Base-by-base conservation (phyloP, 1,140 invertebrate genomes). In the Probaryconus sp. region DNA sequence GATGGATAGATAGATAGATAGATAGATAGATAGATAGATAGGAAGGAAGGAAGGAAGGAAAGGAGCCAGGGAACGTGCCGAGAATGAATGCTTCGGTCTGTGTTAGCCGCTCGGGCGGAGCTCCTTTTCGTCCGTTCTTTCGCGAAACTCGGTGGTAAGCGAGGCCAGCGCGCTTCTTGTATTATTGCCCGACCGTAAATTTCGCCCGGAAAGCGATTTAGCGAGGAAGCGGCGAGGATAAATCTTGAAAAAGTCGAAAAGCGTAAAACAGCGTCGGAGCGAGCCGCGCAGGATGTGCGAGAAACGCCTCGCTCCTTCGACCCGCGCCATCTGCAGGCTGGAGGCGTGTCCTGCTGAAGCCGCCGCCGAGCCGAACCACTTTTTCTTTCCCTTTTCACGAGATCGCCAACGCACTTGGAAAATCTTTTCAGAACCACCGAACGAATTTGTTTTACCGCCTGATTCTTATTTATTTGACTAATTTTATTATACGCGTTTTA, bases 171-270 rank as follows among this genome's bases (percentile, higher is more conserved):
- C 67, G 69, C 60, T 45, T 72, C 63, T 68, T 77, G 68, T 76
- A 76, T 76, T 76, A 76, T 77, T 77, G 82, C 83, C 76, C 80
- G 80, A 81, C 79, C 85, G 84, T 87, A 87, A 86, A 87, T 87
- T 87, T 82, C 74, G 74, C 71, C 81, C 83, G 83, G 84, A 87
- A 87, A 85, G 81, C 85, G 85, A 87, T 87, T 87, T 86, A 87
- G 83, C 85, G 79, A 86, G 84, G 84, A 87, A 86, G 82, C 83
- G 74, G 65, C 70, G 79, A 77, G 81, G 82, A 87, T 87, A 87
- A 87, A 87, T 87, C 85, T 86, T 83, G 80, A 78, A 86, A 81
- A 86, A 86, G 85, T 86, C 85, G 85, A 86, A 86, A 87, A 84
- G 85, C 85, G 85, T 86, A 86, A 86, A 87, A 87, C 85, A 85